Percentiles rank a stretch among this genome's conserved stretches.
phyloP scores from a whole-genome alignment of 2,888 invertebrate species.

The Cryptus viduatorius region DNA sequence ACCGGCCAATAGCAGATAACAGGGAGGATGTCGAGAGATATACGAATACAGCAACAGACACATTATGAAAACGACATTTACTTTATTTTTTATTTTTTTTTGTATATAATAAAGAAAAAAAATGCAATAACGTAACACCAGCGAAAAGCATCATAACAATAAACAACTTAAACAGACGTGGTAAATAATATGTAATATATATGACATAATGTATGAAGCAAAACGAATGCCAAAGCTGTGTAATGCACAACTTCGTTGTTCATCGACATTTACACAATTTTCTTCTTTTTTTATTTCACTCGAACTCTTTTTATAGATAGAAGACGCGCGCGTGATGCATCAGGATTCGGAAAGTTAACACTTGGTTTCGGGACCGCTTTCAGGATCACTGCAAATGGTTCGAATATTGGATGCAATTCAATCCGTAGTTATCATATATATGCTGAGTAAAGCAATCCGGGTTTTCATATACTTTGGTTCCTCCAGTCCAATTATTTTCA shows the following conservation, averaged over 20 bases:
- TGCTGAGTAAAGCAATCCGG: constrained; percentile 40
- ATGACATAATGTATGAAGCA: constrained; percentile 70
- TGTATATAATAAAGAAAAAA: constrained; percentile 74
- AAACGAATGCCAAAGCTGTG: constrained; percentile 71
- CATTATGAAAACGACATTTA: constrained; percentile 79
- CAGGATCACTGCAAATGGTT: constrained; percentile 52
- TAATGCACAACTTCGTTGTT: constrained; percentile 42
- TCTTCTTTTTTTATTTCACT: constrained; percentile 29
- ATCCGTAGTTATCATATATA: constrained; percentile 33
- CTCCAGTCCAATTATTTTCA: constrained; percentile 36
- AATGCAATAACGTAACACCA: constrained; percentile 78
- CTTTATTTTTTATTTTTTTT: constrained; percentile 60
- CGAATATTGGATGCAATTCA: constrained; percentile 27
- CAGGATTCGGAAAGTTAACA: constrained; percentile 50
- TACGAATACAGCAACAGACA: constrained; percentile 45
- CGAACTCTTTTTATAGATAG: constrained; percentile 10
- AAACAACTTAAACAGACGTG: constrained; percentile 69
- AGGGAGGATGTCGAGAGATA: not conserved
- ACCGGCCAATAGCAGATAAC: not conserved
- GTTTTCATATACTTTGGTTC: constrained; percentile 42
- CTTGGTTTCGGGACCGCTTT: constrained; percentile 38
- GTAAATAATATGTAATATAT: constrained; percentile 60
- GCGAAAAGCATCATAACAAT: constrained; percentile 74
- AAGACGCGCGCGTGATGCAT: constrained; percentile 12
- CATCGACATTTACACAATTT: constrained; percentile 39